Evolutionary conservation across 2,113 vertebrate genomes (phyloP), one percentile per base, ranked within the genome.

Genomic region (Microtus richardsoni): DNA sequence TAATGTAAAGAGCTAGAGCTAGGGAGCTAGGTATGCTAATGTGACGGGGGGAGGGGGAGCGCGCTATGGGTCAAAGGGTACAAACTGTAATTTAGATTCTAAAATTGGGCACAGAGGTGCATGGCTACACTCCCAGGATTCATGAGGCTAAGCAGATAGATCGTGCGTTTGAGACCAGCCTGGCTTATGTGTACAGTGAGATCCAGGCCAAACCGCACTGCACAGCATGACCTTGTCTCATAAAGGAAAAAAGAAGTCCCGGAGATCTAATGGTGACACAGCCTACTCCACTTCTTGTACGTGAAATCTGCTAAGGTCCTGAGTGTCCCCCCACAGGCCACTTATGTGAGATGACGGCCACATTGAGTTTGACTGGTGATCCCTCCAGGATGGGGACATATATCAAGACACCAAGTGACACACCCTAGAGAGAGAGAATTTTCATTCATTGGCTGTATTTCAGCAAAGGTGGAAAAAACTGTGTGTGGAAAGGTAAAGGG

Each of bases 41-140:
- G 22, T 24, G 28, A 6, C 64, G 2, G 17, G 1, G 54, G 0
- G 54, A 6, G 54, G 1, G 14, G 17, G 17, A 0, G 54, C 64
- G 68, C 19, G 11, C 14, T 60, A 3, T 13, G 19, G 24, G n/a
- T 78, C 60, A 24, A 79, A 33, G 22, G 1, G 39, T 7, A 7
- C 16, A 58, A 44, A n/a, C 2, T 54, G 4, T 30, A 30, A 16
- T 77, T 44, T 58, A 44, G 39, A 4, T 54, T 66, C 33, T 52
- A 52, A 87, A 87, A 22, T 5, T 71, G 47, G 66, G 12, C 12
- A 49, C 7, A 9, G 28, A 49, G 28, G 11, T 36, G 10, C 84
- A 70, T 70, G 41, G 30, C 44, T 49, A 14, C 70, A 12, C 26
- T 52, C 44, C 41, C 19, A n/a, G 64, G 22, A 52, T 36, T 33